Evolutionary conservation across 1,140 invertebrate species (phyloP).

Genomic region (Branchinecta lynchi): DNA sequence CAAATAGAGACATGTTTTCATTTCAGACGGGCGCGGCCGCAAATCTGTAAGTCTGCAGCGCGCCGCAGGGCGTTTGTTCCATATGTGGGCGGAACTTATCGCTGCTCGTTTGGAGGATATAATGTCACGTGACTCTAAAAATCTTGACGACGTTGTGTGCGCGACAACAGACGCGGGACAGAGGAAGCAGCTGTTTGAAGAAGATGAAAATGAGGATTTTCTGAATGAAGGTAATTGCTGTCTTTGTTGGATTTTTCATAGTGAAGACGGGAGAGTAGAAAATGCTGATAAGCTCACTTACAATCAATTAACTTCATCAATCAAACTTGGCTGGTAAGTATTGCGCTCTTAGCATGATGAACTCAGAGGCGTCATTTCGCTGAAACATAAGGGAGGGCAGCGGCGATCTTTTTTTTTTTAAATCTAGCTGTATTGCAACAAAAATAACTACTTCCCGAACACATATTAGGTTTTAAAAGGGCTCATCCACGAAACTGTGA

Average conservation of each 20-base stretch:
- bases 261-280: too few species aligned
- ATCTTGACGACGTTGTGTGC: slow-evolving; percentile 47
- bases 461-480: too few species aligned
- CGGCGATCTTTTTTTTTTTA: too few species aligned
- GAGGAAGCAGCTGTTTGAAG: slow-evolving; percentile 61
- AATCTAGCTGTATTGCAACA: too few species aligned
- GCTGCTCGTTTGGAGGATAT: slow-evolving; percentile 69
- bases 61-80: slow-evolving; percentile 86
- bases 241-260: not conserved
- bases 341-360: too few species aligned
- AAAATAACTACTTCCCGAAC: too few species aligned
- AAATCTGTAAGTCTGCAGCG: slow-evolving; percentile 68
- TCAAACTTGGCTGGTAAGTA: too few species aligned
- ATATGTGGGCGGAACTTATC: slow-evolving; percentile 89
- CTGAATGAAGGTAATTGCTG: slow-evolving; percentile 67
- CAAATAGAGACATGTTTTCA: too few species aligned
- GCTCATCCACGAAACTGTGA: too few species aligned
- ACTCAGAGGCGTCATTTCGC: too few species aligned
- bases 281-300: not conserved
- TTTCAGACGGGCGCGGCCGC: not conserved
- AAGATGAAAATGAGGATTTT: slow-evolving; percentile 96
- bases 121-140: slow-evolving; percentile 52
- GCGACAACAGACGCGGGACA: slow-evolving; percentile 63
- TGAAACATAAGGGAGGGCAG: too few species aligned
- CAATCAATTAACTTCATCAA: too few species aligned